A percentile compares a stretch with the other conserved stretches of the same genome.
phyloP scores from a whole-genome alignment of 1,140 invertebrate genomes.

The Drosophila nikananu region DNA sequence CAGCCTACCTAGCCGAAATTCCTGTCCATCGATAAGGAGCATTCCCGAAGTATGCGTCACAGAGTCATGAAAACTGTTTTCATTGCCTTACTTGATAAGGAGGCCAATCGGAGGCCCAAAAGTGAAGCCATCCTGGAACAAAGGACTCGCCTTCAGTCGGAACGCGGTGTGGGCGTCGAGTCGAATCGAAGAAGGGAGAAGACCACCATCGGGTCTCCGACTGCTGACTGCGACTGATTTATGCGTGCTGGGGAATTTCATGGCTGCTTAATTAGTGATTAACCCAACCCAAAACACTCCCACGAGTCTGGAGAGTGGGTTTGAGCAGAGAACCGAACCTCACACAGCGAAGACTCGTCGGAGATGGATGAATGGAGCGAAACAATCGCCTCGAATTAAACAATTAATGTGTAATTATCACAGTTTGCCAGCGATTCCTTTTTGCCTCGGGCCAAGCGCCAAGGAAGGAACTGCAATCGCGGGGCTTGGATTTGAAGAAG shows the following conservation, averaged over 20 bases:
- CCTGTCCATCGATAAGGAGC: slow-evolving; percentile 31
- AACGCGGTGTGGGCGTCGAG: slow-evolving; percentile 35
- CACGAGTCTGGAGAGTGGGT: slow-evolving; percentile 45
- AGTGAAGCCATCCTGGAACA: slow-evolving; percentile 37
- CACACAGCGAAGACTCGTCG: slow-evolving; percentile 49
- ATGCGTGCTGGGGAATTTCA: slow-evolving; percentile 52
- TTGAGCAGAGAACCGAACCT: slow-evolving; percentile 52
- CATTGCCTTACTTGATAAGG: slow-evolving; percentile 38
- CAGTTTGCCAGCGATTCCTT: slow-evolving; percentile 64
- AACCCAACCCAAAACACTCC: slow-evolving; percentile 60
- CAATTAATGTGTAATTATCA: slow-evolving; percentile 83
- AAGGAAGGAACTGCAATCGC: slow-evolving; percentile 28
- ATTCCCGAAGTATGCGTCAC: slow-evolving; percentile 64
- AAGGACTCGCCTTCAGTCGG: slow-evolving; percentile 30
- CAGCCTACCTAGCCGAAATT: slow-evolving; percentile 32
- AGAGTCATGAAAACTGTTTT: slow-evolving; percentile 33
- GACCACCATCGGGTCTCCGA: slow-evolving; percentile 54
- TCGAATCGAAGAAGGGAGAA: slow-evolving; percentile 24
- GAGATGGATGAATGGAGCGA: slow-evolving; percentile 51
- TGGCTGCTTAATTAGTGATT: slow-evolving; percentile 74
- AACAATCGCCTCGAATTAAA: slow-evolving; percentile 72
- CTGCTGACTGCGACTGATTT: slow-evolving; percentile 55
- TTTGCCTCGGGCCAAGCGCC: slow-evolving; percentile 54
- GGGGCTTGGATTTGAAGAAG: background rate
- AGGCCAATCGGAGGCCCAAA: slow-evolving; percentile 9